Conservation (phyloP, 2,888 invertebrate genomes). For the Achlya flavicornis region DNA sequence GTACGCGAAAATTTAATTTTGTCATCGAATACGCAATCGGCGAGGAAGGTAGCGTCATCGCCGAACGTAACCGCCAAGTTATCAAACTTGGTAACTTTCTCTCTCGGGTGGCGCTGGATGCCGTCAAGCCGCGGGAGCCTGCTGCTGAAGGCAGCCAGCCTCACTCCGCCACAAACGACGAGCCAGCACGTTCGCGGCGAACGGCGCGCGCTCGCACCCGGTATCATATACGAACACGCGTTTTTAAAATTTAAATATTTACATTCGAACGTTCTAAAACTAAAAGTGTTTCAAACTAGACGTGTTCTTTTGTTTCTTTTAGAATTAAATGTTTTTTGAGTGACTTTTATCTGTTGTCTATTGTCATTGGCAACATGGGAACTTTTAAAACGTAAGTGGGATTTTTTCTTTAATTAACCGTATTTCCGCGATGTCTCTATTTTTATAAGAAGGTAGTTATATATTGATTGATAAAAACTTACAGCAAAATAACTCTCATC, state of each 20-base stretch:
- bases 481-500: conserved; percentile 56
- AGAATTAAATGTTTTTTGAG: conserved; percentile 58
- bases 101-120: conserved; percentile 53
- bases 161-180: conserved; percentile 68
- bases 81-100: conserved; percentile 81
- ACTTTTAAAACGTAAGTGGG: conserved; percentile 67
- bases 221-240: conserved; percentile 44
- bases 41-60: conserved; percentile 76
- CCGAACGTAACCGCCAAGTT: conserved; percentile 79
- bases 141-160: conserved; percentile 42
- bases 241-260: conserved; percentile 37
- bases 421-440: conserved; percentile 18
- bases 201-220: conserved; percentile 63
- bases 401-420: conserved; percentile 28
- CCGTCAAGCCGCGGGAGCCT: conserved; percentile 38
- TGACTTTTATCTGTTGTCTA: conserved; percentile 56
- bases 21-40: conserved; percentile 80
- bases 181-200: conserved; percentile 67
- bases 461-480: conserved; percentile 7
- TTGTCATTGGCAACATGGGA: conserved; percentile 68
- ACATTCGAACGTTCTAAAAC: conserved; percentile 46
- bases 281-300: conserved; percentile 47
- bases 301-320: conserved; percentile 51
- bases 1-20: conserved; percentile 73
- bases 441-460: conserved; percentile 3